Percentiles rank a stretch among this genome's conserved stretches.
Evolutionary conservation across 1,140 invertebrate genomes (phyloP).

Genomic region (Euglossa dilemma): DNA sequence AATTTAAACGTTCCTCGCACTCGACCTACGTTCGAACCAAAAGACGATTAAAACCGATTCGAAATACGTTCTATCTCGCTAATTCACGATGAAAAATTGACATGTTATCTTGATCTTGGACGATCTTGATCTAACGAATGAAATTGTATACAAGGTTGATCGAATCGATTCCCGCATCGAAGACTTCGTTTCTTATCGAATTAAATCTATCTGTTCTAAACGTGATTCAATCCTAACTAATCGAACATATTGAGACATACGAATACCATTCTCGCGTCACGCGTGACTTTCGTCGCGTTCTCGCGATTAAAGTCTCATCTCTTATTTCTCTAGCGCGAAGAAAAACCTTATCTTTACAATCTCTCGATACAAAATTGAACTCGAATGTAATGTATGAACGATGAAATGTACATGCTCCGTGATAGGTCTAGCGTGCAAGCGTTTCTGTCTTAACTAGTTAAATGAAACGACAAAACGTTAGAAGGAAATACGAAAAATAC

Average conservation of each 20-base stretch:
- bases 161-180: not conserved
- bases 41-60: not conserved
- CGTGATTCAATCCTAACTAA: not conserved
- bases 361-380: slow-evolving; percentile 70
- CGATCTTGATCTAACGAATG: not conserved
- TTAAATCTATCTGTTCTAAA: not conserved
- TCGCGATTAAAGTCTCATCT: not conserved
- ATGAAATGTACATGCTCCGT: slow-evolving; percentile 3
- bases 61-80: not conserved
- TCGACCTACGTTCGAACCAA: too few species aligned
- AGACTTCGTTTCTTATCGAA: not conserved
- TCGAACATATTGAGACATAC: not conserved
- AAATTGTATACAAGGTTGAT: not conserved
- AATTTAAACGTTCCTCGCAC: too few species aligned
- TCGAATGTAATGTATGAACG: slow-evolving; percentile 25
- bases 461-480: not conserved
- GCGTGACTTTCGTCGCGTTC: slow-evolving; percentile 3
- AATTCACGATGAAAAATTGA: not conserved
- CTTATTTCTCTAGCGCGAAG: not conserved
- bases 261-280: not conserved
- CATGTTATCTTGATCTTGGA: not conserved
- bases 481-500: not conserved
- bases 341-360: slow-evolving; percentile 41
- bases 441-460: not conserved
- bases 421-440: slow-evolving; percentile 7